Evolutionary conservation across 1,140 invertebrate species (phyloP), one percentile per base, ranked within the genome.

Genomic region (Teleogryllus occipitalis): DNA sequence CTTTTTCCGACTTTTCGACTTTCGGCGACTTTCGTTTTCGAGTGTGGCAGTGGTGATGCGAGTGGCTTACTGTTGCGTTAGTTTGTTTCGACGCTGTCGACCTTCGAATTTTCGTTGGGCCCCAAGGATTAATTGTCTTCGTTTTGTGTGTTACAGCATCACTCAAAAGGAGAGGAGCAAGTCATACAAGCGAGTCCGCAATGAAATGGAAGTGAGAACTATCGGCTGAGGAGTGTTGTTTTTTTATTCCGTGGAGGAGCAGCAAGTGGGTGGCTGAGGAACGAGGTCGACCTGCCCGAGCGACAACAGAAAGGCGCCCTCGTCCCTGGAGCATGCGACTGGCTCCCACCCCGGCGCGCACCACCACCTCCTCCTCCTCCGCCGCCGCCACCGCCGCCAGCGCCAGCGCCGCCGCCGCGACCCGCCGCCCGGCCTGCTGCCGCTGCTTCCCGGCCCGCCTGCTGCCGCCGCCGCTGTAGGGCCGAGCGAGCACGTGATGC

Each of bases 131-230:
- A 65, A 65, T 65, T 65, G 2, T 10, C 54, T 65, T 65, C 54
- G 54, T 65, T 65, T 65, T 39, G 27, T 39, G 18, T 65, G 54
- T 65, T 65, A 65, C 54, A 65, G 54, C 54, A 65, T 65, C 54
- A 14, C 54, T 65, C 54, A 65, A 65, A 65, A 10, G 18, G 54
- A 65, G 54, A 65, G 10, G 54, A 65, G 54, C 10, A 10, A 65
- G 10, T 65, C 54, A 65, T 65, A 39, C 54, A 18, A 65, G 54
- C 54, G 18, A 14, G 10, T 10, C 54, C 54, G 54, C 54, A 65
- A 65, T 65, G 54, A 65, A 65, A 65, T 65, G 54, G 54, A 65
- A 65, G 54, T 65, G 54, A 65, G 54, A 65, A 65, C 54, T 65
- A 65, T 65, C 54, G 18, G 54, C 54, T 65, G 18, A 65, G 54